Conservation (phyloP, 2,888 invertebrate species). For the Cosmia pyralina region DNA sequence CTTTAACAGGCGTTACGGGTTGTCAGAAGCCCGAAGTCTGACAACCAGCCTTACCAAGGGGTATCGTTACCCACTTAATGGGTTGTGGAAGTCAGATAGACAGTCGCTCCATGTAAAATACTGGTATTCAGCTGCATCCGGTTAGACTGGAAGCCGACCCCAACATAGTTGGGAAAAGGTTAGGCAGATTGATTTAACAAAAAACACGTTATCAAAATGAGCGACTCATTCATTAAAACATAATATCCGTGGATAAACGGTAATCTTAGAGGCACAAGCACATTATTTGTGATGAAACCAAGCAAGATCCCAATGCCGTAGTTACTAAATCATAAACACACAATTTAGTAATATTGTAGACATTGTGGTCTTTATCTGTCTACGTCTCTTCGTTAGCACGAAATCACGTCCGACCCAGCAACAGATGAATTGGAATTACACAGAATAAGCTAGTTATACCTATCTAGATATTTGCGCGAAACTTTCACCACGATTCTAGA, state of each 20-base stretch:
- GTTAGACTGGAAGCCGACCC: no score
- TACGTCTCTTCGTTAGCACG: constrained; percentile 31
- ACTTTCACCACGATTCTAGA: constrained; percentile 46
- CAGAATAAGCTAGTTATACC: constrained; percentile 28
- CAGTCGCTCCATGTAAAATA: no score
- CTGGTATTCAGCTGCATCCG: no score
- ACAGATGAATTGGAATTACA: constrained; percentile 43
- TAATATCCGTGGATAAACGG: constrained; percentile 22
- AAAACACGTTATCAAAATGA: constrained; percentile 22
- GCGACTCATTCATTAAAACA: constrained; percentile 15
- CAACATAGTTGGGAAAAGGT: no score
- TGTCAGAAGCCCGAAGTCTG: no score
- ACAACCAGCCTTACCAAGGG: no score
- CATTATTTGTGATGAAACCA: constrained; percentile 35
- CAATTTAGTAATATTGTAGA: constrained; percentile 20
- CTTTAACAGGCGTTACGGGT: no score
- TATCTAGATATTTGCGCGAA: constrained; percentile 26
- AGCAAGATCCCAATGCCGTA: constrained; percentile 8
- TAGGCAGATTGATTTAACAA: no score
- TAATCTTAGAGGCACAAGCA: constrained; percentile 31
- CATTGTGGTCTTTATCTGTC: constrained; percentile 32
- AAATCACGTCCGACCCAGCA: constrained; percentile 46
- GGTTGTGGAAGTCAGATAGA: no score
- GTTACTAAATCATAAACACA: constrained; percentile 26
- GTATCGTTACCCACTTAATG: no score